Conservation (phyloP, 2,888 invertebrate species). For the Hemicrepidius hirtus region DNA sequence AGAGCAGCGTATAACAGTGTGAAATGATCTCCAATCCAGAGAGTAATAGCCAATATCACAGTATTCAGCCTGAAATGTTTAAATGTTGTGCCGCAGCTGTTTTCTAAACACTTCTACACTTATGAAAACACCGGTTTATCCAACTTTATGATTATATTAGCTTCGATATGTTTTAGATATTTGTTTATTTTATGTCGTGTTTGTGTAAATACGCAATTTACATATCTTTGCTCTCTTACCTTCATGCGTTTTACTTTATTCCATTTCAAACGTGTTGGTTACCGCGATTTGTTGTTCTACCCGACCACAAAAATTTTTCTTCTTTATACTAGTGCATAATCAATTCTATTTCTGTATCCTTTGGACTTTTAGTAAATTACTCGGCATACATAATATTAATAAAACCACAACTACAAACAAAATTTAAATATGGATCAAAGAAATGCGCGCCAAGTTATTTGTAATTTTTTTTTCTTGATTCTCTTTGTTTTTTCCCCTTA, state of each 20-base stretch:
- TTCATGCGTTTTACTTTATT: conserved; percentile 7
- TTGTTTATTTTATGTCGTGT: conserved; percentile 40
- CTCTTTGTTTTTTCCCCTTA: no score
- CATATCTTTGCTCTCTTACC: neutral
- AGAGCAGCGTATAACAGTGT: conserved; percentile 54
- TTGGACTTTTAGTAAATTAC: conserved; percentile 14
- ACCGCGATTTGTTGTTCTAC: no score
- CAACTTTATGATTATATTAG: conserved; percentile 40
- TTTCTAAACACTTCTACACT: conserved; percentile 54
- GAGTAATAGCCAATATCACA: conserved; percentile 57
- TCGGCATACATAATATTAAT: conserved; percentile 9
- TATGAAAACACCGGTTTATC: conserved; percentile 52
- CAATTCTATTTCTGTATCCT: neutral
- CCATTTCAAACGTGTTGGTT: conserved; percentile 2
- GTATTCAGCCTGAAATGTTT: conserved; percentile 51
- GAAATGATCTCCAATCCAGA: conserved; percentile 55
- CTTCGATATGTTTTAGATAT: conserved; percentile 44
- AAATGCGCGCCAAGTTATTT: neutral
- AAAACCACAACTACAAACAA: neutral
- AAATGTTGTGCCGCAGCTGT: conserved; percentile 50
- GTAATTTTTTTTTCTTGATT: no score
- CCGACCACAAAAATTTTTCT: neutral
- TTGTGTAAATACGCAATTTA: conserved; percentile 27
- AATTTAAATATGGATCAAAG: conserved; percentile 19
- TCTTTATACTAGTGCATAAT: no score